A percentile compares a stretch with the other conserved stretches of the same genome.
Evolutionary conservation across 1,140 invertebrate species (phyloP).

Genomic region (Lethrus apterus): DNA sequence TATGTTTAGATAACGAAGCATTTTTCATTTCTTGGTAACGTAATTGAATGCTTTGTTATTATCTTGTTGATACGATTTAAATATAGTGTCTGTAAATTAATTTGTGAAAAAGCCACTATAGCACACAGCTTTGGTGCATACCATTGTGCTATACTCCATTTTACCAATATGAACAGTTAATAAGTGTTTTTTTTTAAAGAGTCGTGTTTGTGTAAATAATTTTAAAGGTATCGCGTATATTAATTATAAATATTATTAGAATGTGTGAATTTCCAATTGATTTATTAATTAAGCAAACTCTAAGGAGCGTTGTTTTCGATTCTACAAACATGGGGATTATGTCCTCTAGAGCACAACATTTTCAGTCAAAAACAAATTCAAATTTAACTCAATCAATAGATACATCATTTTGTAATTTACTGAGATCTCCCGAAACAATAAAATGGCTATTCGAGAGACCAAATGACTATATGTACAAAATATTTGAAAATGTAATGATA

Average conservation of each 20-base stretch:
- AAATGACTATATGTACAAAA: conserved; percentile 8
- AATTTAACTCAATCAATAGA: background rate
- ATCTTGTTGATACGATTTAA: too few species aligned
- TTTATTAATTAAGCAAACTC: conserved; percentile 8
- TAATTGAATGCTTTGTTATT: too few species aligned
- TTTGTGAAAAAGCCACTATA: too few species aligned
- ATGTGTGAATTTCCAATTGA: conserved; percentile 14
- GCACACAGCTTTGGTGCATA: too few species aligned
- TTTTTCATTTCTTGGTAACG: too few species aligned
- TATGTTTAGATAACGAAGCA: too few species aligned
- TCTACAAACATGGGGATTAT: conserved; percentile 9
- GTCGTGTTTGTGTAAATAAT: too few species aligned
- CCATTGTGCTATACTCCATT: conserved; percentile 11
- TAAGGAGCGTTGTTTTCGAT: conserved; percentile 9
- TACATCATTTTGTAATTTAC: conserved; percentile 4
- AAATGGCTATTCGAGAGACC: conserved; percentile 6
- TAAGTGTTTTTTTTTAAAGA: background rate
- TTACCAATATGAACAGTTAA: conserved; percentile 7
- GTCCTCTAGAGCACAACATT: conserved; percentile 10
- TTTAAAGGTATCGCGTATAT: background rate
- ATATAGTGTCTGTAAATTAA: too few species aligned
- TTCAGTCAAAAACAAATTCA: conserved; percentile 1
- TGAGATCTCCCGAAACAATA: conserved; percentile 9
- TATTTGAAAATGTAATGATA: conserved; percentile 13
- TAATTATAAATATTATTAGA: conserved; percentile 11